Percentiles rank a stretch among this genome's conserved stretches.
Evolutionary conservation across 1,140 invertebrate genomes (phyloP).

Genomic region (Trypoxylus dichotomus): DNA sequence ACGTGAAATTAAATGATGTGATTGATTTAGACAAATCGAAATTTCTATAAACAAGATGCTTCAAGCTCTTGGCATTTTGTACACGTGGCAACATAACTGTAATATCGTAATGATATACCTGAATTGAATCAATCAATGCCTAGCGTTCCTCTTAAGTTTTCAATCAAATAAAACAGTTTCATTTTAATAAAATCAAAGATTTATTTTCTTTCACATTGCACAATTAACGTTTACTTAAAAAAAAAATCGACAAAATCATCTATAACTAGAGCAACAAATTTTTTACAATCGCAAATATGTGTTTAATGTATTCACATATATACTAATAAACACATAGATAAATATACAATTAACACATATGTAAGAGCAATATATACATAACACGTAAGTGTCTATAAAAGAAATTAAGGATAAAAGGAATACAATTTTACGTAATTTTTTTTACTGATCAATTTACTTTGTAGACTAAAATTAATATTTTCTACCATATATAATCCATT

Average conservation of each 20-base stretch:
- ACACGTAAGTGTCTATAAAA: conserved; percentile 1
- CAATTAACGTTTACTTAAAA: conserved; percentile 12
- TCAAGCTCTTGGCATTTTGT: too few relatives aligned
- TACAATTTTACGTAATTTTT: background rate
- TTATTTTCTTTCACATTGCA: conserved; percentile 9
- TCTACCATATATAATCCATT: background rate
- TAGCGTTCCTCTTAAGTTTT: too few relatives aligned
- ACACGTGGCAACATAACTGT: too few relatives aligned
- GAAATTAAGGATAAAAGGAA: background rate
- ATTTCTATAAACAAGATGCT: too few relatives aligned
- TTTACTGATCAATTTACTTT: background rate
- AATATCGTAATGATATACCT: too few relatives aligned
- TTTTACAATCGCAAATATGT: background rate
- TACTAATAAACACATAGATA: background rate
- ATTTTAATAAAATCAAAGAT: conserved; percentile 19
- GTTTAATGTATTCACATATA: background rate
- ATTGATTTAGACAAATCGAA: too few relatives aligned
- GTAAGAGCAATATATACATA: conserved; percentile 14
- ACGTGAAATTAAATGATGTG: too few relatives aligned
- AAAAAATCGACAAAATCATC: conserved; percentile 17
- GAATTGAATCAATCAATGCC: too few relatives aligned
- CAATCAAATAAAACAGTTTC: background rate
- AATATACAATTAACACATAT: conserved; percentile 14
- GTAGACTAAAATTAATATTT: background rate
- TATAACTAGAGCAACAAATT: background rate